phyloP scores from a whole-genome alignment of 2,888 invertebrate genomes.

The Palloptera scutellata region DNA sequence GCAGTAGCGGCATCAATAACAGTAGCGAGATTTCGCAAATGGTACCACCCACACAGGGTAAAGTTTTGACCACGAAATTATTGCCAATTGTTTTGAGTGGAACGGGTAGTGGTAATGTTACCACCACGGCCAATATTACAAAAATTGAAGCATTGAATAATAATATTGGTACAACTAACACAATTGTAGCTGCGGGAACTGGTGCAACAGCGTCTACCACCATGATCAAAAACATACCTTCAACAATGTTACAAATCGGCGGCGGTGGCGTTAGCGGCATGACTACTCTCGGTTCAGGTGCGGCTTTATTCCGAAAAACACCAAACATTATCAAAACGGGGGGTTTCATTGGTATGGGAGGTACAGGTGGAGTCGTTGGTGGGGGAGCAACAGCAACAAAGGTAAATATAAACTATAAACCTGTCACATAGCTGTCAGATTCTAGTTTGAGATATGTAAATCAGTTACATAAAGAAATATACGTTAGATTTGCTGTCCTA shows the following conservation, averaged over 20 bases:
- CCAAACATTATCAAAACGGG: slow-evolving; percentile 44
- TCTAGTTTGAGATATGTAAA: no score
- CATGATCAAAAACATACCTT: slow-evolving; percentile 39
- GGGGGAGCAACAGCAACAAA: slow-evolving; percentile 21
- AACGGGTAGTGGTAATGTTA: slow-evolving; percentile 4
- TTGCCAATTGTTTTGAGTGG: slow-evolving; percentile 42
- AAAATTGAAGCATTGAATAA: slow-evolving; percentile 39
- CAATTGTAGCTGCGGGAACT: slow-evolving; percentile 28
- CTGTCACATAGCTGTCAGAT: no score
- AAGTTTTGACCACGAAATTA: slow-evolving; percentile 49
- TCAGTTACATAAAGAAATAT: no score
- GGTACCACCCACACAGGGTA: slow-evolving; percentile 43
- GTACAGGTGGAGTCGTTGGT: slow-evolving; percentile 19
- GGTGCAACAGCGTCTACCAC: slow-evolving; percentile 10
- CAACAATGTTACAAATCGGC: slow-evolving; percentile 38
- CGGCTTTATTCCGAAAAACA: slow-evolving; percentile 46
- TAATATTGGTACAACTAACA: slow-evolving; percentile 33
- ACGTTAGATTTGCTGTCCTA: no score
- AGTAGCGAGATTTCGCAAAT: slow-evolving; percentile 27
- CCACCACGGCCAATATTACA: slow-evolving; percentile 22
- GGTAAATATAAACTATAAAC: slow-evolving; percentile 12
- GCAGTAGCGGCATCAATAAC: slow-evolving; percentile 27
- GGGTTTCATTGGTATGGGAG: slow-evolving; percentile 30
- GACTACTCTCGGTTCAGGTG: slow-evolving; percentile 38
- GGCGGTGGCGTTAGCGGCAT: slow-evolving; percentile 35